Evolutionary conservation across 2,113 vertebrate genomes (phyloP).

Genomic region (Mesitornis unicolor): DNA sequence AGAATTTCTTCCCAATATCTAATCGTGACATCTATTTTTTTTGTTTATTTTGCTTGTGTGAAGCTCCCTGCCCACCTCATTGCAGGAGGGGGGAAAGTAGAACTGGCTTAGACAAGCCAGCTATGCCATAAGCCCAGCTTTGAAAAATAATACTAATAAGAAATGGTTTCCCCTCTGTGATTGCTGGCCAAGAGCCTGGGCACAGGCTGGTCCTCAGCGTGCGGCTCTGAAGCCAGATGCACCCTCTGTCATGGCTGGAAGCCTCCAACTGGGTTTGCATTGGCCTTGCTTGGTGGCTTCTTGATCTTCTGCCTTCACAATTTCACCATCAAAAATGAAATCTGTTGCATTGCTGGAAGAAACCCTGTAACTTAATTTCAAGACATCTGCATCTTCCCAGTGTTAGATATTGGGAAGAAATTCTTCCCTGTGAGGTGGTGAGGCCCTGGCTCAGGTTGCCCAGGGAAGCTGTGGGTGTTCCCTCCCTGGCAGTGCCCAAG

Average conservation of each 20-base stretch:
- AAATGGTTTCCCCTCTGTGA: background rate
- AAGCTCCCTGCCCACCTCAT: background rate
- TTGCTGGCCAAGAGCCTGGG: background rate
- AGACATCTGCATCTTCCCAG: background rate
- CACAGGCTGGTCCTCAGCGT: background rate
- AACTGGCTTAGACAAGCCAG: background rate
- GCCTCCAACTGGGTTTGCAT: background rate
- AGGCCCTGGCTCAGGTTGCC: too few relatives aligned
- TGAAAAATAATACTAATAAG: background rate
- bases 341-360: background rate
- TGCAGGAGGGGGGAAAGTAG: rapidly evolving
- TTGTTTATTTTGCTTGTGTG: background rate
- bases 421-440: too few relatives aligned
- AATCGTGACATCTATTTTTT: background rate
- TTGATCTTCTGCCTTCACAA: background rate
- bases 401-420: too few relatives aligned
- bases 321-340: background rate
- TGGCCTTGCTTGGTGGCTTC: background rate
- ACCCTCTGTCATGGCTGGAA: background rate
- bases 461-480: too few relatives aligned
- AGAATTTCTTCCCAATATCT: too few relatives aligned
- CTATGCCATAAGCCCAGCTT: background rate
- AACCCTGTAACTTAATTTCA: background rate
- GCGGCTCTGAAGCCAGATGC: background rate
- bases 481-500: too few relatives aligned